A percentile compares a stretch with the other conserved stretches of the same genome.
Conservation (phyloP, 1,140 invertebrate species). For the Yoshiicerus persimilis region DNA sequence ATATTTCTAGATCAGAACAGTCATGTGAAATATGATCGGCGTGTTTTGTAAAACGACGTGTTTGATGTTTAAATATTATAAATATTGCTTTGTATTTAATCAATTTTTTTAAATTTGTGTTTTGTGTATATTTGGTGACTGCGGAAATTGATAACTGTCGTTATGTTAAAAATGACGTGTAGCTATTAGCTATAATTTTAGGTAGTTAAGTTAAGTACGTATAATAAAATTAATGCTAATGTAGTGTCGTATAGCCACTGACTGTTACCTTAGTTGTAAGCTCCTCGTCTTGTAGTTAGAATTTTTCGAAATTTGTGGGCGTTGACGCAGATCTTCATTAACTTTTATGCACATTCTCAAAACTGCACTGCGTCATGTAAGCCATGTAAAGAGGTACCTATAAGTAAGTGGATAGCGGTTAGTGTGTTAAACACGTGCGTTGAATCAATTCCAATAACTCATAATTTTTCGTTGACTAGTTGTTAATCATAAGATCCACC, state of each 20-base stretch:
- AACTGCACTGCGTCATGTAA: neutral
- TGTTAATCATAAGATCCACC: neutral
- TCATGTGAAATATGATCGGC: neutral
- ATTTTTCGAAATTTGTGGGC: neutral
- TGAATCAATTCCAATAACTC: neutral
- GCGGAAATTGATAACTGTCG: neutral
- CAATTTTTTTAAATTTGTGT: neutral
- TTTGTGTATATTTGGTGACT: neutral
- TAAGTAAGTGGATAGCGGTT: neutral
- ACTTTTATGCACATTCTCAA: constrained; percentile 11
- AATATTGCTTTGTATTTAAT: neutral
- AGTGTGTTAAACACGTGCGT: neutral
- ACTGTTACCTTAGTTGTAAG: constrained; percentile 8
- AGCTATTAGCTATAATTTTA: neutral
- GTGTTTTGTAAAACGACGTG: neutral
- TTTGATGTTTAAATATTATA: neutral
- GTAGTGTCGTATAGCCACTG: neutral
- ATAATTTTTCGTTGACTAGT: neutral
- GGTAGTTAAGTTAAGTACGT: neutral
- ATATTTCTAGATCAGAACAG: neutral
- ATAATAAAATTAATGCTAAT: neutral
- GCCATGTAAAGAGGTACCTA: neutral
- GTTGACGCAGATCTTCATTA: neutral
- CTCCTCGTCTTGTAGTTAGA: neutral
- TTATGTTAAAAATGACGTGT: neutral